Base-by-base conservation (phyloP, 1,140 invertebrate genomes). In the Nymphalis io region DNA sequence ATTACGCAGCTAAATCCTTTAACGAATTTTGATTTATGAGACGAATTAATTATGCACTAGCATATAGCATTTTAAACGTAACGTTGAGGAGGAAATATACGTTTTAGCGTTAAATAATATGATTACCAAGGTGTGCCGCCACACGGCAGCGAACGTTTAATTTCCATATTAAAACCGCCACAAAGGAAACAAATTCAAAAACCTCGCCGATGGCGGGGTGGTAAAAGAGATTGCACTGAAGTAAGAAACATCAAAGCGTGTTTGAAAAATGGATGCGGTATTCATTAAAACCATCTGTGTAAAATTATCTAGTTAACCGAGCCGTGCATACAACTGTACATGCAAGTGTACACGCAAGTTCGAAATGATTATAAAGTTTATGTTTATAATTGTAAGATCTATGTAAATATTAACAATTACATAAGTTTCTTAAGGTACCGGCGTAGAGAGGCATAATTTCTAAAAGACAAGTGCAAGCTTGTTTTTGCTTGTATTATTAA, bases 101-200 rank as follows among this genome's bases (percentile, higher is more conserved):
- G 72, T 79, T 79, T 81, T 71, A 77, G 66, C 69, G 74, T 68
- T 80, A 80, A 87, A 84, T 85, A 78, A 80, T 87, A 81, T 74
- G 73, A 76, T 87, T 82, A 84, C 74, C 61, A 73, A 88, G 81
- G 87, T 89, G 82, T 85, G 77, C 75, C 64, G 84, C 79, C 86
- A 82, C 81, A 85, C 85, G 85, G 80, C 81, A 75, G 76, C 76
- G 80, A 89, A 88, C 85, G 81, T 89, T 55, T 91, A 91, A 91
- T 90, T 91, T 91, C 89, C 89, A 91, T 91, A 91, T 91, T 91
- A 91, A 90, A 90, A 91, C 85, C 87, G 85, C 82, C 88, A 89
- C 88, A 90, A 90, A 90, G 87, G 87, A 90, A 89, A 83, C 87
- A 88, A 83, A 89, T 89, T 90, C 87, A 90, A 91, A 91, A 91